These are phyloP conservation scores for Rutilus rutilus DNA, from an alignment of 2,113 vertebrate genomes.

Conservation along the genomic window DNA sequence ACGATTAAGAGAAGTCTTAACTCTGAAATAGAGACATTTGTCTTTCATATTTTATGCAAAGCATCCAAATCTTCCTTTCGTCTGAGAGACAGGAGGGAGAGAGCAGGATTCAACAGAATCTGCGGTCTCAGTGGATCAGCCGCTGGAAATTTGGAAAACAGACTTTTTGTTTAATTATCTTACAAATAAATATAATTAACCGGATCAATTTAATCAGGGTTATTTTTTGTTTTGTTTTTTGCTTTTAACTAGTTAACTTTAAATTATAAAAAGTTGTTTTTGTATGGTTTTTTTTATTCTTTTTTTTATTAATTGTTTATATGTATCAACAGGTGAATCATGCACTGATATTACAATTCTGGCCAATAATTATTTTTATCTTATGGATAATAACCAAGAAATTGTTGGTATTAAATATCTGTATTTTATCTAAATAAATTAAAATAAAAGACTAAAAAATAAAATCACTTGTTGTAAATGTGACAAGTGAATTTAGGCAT, in stretches of 20 bases:
- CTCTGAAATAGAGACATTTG: conserved; percentile 31
- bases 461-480: not conserved
- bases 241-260: not conserved
- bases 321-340: not conserved
- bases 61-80: conserved; percentile 29
- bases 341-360: not conserved
- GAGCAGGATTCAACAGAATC: conserved; percentile 65
- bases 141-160: not conserved
- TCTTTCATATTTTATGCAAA: conserved; percentile 46
- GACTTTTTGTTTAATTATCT: not conserved
- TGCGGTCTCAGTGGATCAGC: conserved; percentile 67
- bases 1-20: not conserved
- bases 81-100: conserved; percentile 21
- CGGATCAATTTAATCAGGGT: not conserved
- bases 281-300: not conserved
- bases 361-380: not conserved
- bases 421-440: not conserved
- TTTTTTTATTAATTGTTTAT: not conserved
- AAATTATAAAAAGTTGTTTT: not conserved
- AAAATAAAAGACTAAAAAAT: not conserved
- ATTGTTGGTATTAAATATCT: not conserved
- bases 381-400: not conserved
- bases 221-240: not conserved
- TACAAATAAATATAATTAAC: not conserved
- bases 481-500: not conserved